These are phyloP conservation scores for Dicyrtoma fusca DNA, from an alignment of 2,888 invertebrate genomes.

Conservation along the genomic window DNA sequence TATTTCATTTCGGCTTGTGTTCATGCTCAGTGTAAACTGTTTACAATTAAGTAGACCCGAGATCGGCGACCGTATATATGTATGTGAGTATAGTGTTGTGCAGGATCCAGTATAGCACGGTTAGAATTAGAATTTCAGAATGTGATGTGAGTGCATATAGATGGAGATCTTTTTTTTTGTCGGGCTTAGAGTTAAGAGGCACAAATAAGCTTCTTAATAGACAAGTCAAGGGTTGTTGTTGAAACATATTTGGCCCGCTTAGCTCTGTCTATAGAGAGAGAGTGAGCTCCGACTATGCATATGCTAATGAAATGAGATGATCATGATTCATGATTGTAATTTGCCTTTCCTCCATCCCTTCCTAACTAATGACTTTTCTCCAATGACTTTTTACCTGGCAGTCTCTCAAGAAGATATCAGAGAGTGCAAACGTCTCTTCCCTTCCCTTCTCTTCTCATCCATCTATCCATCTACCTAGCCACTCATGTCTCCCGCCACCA, in stretches of 20 bases:
- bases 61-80: no score
- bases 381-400: conserved; percentile 32
- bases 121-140: no score
- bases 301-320: conserved; percentile 21
- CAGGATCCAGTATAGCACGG: no score
- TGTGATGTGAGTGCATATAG: no score
- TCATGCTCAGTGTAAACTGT: no score
- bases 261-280: conserved; percentile 1
- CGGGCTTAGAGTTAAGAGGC: not conserved
- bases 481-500: not conserved
- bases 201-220: not conserved
- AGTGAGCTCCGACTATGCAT: not conserved
- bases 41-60: no score
- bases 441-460: conserved; percentile 1
- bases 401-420: conserved; percentile 21
- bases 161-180: no score
- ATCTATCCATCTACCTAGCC: conserved; percentile 1
- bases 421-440: not conserved
- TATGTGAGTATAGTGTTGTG: no score
- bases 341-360: conserved; percentile 23
- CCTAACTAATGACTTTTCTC: conserved; percentile 30
- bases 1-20: no score
- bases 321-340: conserved; percentile 33
- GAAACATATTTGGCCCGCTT: not conserved
- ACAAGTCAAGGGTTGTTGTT: conserved; percentile 2